phyloP scores from a whole-genome alignment of 1,140 invertebrate species.

The Helicorthomorpha holstii region DNA sequence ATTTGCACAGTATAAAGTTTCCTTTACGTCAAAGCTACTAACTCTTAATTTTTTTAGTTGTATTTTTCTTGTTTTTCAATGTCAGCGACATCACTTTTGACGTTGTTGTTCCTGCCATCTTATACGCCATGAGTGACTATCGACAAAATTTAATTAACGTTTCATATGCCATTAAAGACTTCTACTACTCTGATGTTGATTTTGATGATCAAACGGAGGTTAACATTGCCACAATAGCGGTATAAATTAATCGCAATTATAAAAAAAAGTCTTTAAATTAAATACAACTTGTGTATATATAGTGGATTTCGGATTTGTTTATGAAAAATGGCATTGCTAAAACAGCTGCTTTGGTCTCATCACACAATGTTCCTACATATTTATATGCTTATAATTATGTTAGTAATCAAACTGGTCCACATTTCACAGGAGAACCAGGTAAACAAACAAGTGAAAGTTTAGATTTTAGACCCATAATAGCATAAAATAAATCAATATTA shows the following conservation, averaged over 20 bases:
- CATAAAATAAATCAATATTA: neutral
- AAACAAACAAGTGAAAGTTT: neutral
- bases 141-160: neutral
- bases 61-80: too few species aligned
- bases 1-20: too few species aligned
- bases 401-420: neutral
- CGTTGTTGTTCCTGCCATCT: too few species aligned
- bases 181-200: neutral
- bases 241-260: too few species aligned
- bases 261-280: too few species aligned
- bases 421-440: neutral
- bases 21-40: too few species aligned
- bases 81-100: too few species aligned
- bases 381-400: neutral
- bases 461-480: neutral
- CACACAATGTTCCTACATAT: neutral
- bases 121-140: too few species aligned
- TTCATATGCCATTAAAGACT: neutral
- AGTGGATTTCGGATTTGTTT: neutral
- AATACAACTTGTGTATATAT: too few species aligned
- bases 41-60: too few species aligned
- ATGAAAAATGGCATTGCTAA: neutral
- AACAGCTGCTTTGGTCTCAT: neutral
- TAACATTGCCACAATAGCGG: neutral
- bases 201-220: neutral